phyloP scores from a whole-genome alignment of 2,113 vertebrate species.

The chimpanzee (Pan troglodytes) region NHGRI_mPanTro3-v2.1_pri NC_072401.2:13849501-13850000 shows the following conservation, averaged over 20 bases:
- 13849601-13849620: neutral
- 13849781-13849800: neutral
- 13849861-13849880: neutral
- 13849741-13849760: conserved; percentile 14
- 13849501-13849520: neutral
- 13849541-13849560: neutral
- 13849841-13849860: neutral
- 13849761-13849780: neutral
- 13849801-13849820: neutral
- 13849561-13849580: neutral
- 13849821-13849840: neutral
- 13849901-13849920: neutral
- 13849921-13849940: neutral
- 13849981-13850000: neutral
- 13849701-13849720: neutral
- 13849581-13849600: neutral
- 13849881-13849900: neutral
- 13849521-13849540: neutral
- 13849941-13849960: neutral
- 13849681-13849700: neutral
- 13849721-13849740: neutral
- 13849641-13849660: neutral
- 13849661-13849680: neutral
- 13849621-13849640: neutral
- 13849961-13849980: neutral